These are phyloP conservation scores for Hypsibius dujardini DNA, from an alignment of 1,140 invertebrate genomes.

Conservation along the genomic window DNA sequence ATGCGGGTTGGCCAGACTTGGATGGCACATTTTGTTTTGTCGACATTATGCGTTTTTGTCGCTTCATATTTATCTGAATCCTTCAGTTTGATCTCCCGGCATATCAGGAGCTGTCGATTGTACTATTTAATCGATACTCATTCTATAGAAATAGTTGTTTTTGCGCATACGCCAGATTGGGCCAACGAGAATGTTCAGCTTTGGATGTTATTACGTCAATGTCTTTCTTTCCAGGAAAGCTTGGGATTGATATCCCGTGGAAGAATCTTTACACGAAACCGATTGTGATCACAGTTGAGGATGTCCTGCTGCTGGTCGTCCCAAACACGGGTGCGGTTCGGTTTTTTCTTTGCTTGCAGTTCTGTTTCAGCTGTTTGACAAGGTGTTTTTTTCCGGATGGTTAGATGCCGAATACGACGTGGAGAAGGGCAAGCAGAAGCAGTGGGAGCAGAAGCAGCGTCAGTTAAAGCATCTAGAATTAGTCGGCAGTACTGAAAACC, in stretches of 20 bases:
- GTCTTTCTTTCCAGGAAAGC: conserved; percentile 47
- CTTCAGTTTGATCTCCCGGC: too few relatives aligned
- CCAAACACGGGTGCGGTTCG: conserved; percentile 48
- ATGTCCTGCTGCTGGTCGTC: conserved; percentile 66
- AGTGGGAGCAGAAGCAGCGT: conserved; percentile 59
- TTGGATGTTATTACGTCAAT: too few relatives aligned
- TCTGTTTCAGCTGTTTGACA: conserved; percentile 6
- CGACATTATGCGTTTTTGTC: too few relatives aligned
- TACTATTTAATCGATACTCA: too few relatives aligned
- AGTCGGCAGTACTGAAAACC: neutral
- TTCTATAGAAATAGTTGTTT: too few relatives aligned
- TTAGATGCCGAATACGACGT: conserved; percentile 63
- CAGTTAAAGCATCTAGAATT: conserved; percentile 34
- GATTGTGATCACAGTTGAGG: conserved; percentile 68
- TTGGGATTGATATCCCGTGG: conserved; percentile 91
- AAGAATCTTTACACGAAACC: conserved; percentile 85
- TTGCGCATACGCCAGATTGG: too few relatives aligned
- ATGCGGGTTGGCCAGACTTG: too few relatives aligned
- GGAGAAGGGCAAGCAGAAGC: conserved; percentile 63
- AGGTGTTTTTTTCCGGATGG: neutral
- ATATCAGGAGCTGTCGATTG: too few relatives aligned
- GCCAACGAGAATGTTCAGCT: too few relatives aligned
- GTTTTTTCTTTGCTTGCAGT: neutral
- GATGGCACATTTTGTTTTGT: too few relatives aligned
- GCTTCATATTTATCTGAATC: too few relatives aligned